phyloP scores from a whole-genome alignment of 2,888 invertebrate genomes.

The Tetrapedia diversipes region DNA sequence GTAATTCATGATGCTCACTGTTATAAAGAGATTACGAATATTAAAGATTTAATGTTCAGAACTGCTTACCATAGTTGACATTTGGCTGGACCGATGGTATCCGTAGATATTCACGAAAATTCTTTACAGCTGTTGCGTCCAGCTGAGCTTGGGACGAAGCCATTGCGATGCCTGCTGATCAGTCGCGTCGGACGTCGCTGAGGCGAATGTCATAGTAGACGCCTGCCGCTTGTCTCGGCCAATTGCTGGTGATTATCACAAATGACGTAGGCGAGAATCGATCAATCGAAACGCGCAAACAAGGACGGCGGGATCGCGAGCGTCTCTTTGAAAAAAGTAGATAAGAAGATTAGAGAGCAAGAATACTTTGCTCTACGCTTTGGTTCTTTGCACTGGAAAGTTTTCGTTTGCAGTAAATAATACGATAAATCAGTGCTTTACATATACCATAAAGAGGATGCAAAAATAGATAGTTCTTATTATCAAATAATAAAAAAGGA shows the following conservation, averaged over 20 bases:
- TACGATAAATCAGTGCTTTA: neutral
- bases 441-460: neutral
- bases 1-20: neutral
- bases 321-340: slow-evolving; percentile 9
- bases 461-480: neutral
- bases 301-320: slow-evolving; percentile 2
- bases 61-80: slow-evolving; percentile 90
- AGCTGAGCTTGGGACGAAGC: slow-evolving; percentile 70
- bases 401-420: neutral
- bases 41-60: neutral
- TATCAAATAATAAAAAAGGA: neutral
- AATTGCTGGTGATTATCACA: slow-evolving; percentile 66
- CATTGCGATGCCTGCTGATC: slow-evolving; percentile 67
- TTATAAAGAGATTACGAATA: neutral
- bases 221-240: slow-evolving; percentile 65
- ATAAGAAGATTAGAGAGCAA: slow-evolving; percentile 8
- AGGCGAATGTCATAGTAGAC: slow-evolving; percentile 73
- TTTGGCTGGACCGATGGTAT: slow-evolving; percentile 95
- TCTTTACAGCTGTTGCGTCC: slow-evolving; percentile 86
- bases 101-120: slow-evolving; percentile 92
- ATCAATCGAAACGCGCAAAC: slow-evolving; percentile 59
- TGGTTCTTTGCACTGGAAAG: neutral
- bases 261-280: slow-evolving; percentile 55
- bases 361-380: neutral
- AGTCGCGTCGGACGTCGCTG: slow-evolving; percentile 63